Conservation (phyloP, 2,888 invertebrate genomes). For the Sarcophaga subvicina region DNA sequence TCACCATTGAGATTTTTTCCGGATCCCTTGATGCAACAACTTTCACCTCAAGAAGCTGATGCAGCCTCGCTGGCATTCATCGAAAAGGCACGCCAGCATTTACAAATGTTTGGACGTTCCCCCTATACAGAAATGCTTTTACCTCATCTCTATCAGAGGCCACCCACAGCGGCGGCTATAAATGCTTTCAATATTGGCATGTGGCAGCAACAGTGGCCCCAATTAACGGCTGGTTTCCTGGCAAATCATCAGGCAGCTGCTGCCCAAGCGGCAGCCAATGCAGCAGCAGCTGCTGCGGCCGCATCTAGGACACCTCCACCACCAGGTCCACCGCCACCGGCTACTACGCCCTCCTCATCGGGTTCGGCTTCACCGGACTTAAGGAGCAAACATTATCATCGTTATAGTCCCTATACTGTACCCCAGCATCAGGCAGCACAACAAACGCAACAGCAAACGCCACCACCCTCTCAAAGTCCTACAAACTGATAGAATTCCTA, state of each 20-base stretch:
- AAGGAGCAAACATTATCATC: constrained; percentile 79
- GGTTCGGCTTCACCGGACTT: constrained; percentile 81
- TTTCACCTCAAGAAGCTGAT: constrained; percentile 81
- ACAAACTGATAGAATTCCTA: constrained; percentile 59
- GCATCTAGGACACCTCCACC: constrained; percentile 76
- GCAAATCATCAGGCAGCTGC: constrained; percentile 81
- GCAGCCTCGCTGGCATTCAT: constrained; percentile 81
- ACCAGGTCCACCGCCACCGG: constrained; percentile 74
- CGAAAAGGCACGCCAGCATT: constrained; percentile 82
- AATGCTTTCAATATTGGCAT: constrained; percentile 81
- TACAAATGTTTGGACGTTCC: constrained; percentile 82
- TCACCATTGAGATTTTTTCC: constrained; percentile 81
- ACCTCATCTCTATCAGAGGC: constrained; percentile 82
- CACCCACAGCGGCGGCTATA: constrained; percentile 76
- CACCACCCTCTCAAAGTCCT: constrained; percentile 67
- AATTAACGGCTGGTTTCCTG: constrained; percentile 81
- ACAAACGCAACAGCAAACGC: constrained; percentile 73
- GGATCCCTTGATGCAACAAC: constrained; percentile 81
- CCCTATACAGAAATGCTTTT: constrained; percentile 82
- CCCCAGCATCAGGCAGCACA: constrained; percentile 71
- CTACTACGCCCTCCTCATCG: constrained; percentile 79
- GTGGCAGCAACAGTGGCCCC: constrained; percentile 82
- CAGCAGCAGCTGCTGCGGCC: constrained; percentile 74
- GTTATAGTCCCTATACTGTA: constrained; percentile 79
- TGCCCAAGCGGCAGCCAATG: constrained; percentile 77